Evolutionary conservation across 2,113 vertebrate genomes (phyloP).

Genomic region (Cheirogaleus medius): DNA sequence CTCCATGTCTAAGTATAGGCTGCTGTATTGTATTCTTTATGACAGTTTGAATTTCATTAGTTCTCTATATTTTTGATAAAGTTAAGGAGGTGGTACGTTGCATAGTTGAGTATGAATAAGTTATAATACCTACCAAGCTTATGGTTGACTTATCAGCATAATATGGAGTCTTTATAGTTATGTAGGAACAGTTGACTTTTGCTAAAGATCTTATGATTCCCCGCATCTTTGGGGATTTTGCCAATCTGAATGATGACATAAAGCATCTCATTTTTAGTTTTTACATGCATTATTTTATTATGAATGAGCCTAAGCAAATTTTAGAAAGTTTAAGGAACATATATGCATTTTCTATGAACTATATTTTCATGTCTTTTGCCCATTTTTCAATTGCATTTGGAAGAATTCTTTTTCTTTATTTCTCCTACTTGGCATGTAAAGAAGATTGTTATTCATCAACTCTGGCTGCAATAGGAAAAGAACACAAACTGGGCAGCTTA

Average conservation of each 20-base stretch:
- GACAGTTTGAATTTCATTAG: not conserved
- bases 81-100: not conserved
- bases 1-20: not conserved
- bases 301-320: not conserved
- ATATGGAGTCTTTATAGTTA: not conserved
- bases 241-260: not conserved
- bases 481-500: not conserved
- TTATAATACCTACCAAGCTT: not conserved
- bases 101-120: not conserved
- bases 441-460: not conserved
- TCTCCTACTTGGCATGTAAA: not conserved
- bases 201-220: rapidly evolving
- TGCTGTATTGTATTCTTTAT: not conserved
- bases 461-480: not conserved
- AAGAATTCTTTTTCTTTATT: not conserved
- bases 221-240: not conserved
- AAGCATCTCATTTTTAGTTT: not conserved
- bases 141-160: not conserved
- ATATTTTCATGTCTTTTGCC: not conserved
- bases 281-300: not conserved
- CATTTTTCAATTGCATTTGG: not conserved
- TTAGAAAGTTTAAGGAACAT: not conserved
- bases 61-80: not conserved
- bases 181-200: not conserved
- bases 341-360: not conserved